Percentiles rank a stretch among this genome's conserved stretches.
Conservation (phyloP, 2,797 vertebrate species). For the Anableps anableps region DNA sequence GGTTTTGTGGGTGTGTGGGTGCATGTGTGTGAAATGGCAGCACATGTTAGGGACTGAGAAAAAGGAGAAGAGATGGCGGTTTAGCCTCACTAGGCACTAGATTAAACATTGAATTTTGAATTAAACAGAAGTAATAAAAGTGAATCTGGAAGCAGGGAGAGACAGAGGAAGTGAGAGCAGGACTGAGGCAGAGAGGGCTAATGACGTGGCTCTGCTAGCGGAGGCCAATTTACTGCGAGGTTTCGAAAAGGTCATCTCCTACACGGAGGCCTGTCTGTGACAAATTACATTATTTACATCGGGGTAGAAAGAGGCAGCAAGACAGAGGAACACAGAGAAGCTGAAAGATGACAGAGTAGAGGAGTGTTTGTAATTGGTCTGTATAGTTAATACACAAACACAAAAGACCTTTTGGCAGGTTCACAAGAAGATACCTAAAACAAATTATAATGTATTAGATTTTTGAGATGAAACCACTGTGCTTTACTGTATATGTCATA, state of each 20-base stretch:
- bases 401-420: slow-evolving; percentile 58
- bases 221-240: slow-evolving; percentile 79
- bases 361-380: slow-evolving; percentile 65
- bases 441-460: slow-evolving; percentile 40
- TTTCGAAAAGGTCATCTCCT: slow-evolving; percentile 80
- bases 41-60: slow-evolving; percentile 18
- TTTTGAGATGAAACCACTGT: slow-evolving; percentile 13
- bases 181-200: slow-evolving; percentile 61
- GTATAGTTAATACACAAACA: slow-evolving; percentile 58
- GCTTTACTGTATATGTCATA: slow-evolving; percentile 3
- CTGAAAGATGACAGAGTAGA: slow-evolving; percentile 17
- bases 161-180: slow-evolving; percentile 34
- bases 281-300: slow-evolving; percentile 82
- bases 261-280: slow-evolving; percentile 78
- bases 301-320: slow-evolving; percentile 46
- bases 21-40: background rate
- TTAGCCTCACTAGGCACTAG: slow-evolving; percentile 49
- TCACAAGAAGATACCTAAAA: slow-evolving; percentile 49
- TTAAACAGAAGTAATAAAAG: slow-evolving; percentile 63
- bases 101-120: slow-evolving; percentile 61
- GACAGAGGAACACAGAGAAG: slow-evolving; percentile 29
- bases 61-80: slow-evolving; percentile 14
- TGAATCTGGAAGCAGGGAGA: slow-evolving; percentile 47
- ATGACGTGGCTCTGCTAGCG: slow-evolving; percentile 76
- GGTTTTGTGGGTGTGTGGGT: background rate